These are phyloP conservation scores for Megalops cyprinoides DNA, from an alignment of 2,797 vertebrate species.

Conservation along the genomic window DNA sequence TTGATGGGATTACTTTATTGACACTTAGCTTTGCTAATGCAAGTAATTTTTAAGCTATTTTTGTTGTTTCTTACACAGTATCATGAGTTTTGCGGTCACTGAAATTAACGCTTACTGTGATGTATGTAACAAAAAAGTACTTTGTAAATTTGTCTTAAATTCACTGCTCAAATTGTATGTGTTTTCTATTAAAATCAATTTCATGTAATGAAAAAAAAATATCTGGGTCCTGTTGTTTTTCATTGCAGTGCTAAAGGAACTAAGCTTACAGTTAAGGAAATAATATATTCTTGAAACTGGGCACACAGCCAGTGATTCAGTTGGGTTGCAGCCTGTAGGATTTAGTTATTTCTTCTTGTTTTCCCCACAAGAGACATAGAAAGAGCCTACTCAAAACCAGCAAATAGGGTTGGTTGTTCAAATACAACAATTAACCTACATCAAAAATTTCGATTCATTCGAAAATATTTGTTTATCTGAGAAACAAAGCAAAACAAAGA, in stretches of 20 bases:
- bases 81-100: neutral
- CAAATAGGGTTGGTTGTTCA: slow-evolving; percentile 52
- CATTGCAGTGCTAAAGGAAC: slow-evolving; percentile 42
- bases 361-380: slow-evolving; percentile 51
- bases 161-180: too few relatives aligned
- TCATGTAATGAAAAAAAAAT: too few relatives aligned
- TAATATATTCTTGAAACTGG: slow-evolving; percentile 56
- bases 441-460: slow-evolving; percentile 42
- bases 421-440: slow-evolving; percentile 64
- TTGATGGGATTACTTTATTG: too few relatives aligned
- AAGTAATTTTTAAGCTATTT: too few relatives aligned
- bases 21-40: neutral
- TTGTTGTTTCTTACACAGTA: neutral
- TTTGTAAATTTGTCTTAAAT: too few relatives aligned
- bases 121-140: too few relatives aligned
- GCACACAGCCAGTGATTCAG: slow-evolving; percentile 60
- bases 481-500: slow-evolving; percentile 4
- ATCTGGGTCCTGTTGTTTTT: slow-evolving; percentile 26
- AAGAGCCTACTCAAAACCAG: slow-evolving; percentile 46
- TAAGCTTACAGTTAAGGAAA: slow-evolving; percentile 56
- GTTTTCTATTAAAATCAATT: too few relatives aligned
- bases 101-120: too few relatives aligned
- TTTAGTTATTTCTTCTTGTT: slow-evolving; percentile 60
- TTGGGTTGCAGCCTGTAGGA: slow-evolving; percentile 56
- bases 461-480: slow-evolving; percentile 12